Percentiles rank a stretch among this genome's conserved stretches.
Evolutionary conservation across 2,888 invertebrate species (phyloP).

Genomic region (Melinopterus prodromus): DNA sequence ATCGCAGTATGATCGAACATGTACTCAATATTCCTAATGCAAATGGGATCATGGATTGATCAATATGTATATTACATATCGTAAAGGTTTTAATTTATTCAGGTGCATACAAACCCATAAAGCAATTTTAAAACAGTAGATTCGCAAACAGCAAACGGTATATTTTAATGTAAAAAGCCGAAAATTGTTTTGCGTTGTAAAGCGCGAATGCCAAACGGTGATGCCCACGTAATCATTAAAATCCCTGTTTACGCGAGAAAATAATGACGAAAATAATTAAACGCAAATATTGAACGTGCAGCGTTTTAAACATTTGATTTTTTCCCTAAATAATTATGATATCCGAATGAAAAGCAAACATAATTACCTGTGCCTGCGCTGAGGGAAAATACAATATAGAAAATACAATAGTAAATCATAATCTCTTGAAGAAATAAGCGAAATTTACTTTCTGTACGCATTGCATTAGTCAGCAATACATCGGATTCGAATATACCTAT

Average conservation of each 20-base stretch:
- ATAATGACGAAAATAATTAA: background rate
- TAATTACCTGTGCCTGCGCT: background rate
- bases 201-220: background rate
- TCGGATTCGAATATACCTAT: too few relatives aligned
- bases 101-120: background rate
- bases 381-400: background rate
- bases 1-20: too few relatives aligned
- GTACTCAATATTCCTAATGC: too few relatives aligned
- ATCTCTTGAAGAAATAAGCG: too few relatives aligned
- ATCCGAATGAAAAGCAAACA: background rate
- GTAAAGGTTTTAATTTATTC: too few relatives aligned
- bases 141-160: background rate
- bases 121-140: background rate
- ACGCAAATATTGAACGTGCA: background rate
- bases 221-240: background rate
- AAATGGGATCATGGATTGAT: too few relatives aligned
- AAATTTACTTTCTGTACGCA: too few relatives aligned
- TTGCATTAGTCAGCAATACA: too few relatives aligned
- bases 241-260: background rate
- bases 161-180: background rate
- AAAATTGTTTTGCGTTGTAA: background rate
- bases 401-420: too few relatives aligned
- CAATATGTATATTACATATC: too few relatives aligned
- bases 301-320: background rate
- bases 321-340: background rate